Evolutionary conservation across 2,113 vertebrate genomes (phyloP).

Genomic region (Lagopus leucura): DNA sequence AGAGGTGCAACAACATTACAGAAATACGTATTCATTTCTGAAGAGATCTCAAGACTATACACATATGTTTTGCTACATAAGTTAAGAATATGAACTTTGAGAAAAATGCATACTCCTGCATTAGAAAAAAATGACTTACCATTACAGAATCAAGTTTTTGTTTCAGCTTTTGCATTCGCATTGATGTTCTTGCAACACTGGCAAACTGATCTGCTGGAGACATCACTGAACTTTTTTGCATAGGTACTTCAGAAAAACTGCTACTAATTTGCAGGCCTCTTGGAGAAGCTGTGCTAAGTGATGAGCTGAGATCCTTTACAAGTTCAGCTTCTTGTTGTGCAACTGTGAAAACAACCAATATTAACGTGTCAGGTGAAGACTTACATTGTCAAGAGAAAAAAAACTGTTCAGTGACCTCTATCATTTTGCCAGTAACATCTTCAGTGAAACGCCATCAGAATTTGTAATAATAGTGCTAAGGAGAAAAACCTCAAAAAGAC

Average conservation of each 20-base stretch:
- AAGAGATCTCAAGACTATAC: neutral
- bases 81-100: neutral
- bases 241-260: conserved; percentile 67
- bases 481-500: neutral
- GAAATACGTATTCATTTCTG: neutral
- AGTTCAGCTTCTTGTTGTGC: conserved; percentile 87
- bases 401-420: neutral
- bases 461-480: neutral
- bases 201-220: conserved; percentile 80
- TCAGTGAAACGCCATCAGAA: neutral
- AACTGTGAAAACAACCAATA: conserved; percentile 75
- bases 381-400: neutral
- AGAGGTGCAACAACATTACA: neutral
- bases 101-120: neutral
- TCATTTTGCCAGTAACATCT: neutral
- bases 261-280: conserved; percentile 68
- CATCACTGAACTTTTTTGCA: conserved; percentile 66
- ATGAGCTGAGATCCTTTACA: conserved; percentile 73
- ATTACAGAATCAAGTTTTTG: conserved; percentile 91
- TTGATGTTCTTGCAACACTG: conserved; percentile 77
- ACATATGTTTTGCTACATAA: neutral
- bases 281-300: conserved; percentile 60
- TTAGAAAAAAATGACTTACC: conserved; percentile 75
- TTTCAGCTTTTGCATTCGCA: conserved; percentile 90
- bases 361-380: conserved; percentile 9